These are phyloP conservation scores for Sarcophilus harrisii DNA, from an alignment of 2,797 vertebrate species.

Conservation along the genomic window DNA sequence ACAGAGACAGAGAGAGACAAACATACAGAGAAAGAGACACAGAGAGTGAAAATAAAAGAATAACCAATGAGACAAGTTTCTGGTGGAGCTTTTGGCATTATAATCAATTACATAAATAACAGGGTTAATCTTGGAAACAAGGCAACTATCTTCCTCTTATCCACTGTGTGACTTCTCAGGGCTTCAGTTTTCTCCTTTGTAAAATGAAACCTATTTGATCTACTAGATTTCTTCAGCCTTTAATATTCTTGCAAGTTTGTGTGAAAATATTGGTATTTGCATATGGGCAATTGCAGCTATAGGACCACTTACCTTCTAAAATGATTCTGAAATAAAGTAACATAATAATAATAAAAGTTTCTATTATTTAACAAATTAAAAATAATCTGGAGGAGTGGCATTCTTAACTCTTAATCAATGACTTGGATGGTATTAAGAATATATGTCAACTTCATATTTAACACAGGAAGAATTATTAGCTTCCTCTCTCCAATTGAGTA, in stretches of 20 bases:
- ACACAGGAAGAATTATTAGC: background rate
- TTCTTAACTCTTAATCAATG: slow-evolving; percentile 4
- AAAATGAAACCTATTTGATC: background rate
- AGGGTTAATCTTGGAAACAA: background rate
- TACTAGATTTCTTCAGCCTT: background rate
- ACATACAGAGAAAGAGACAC: too few species aligned
- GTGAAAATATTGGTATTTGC: background rate
- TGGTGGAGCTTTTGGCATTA: background rate
- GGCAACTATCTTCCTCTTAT: background rate
- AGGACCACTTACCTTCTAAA: background rate
- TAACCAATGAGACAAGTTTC: background rate
- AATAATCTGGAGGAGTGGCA: background rate
- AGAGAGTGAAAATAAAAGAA: too few species aligned
- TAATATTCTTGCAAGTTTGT: background rate
- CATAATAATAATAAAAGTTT: too few species aligned
- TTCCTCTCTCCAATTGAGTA: background rate
- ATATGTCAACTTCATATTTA: background rate
- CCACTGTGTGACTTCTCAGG: background rate
- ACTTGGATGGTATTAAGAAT: background rate
- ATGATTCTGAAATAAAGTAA: background rate
- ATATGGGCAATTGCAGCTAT: background rate
- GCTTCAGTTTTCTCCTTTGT: background rate
- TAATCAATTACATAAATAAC: background rate
- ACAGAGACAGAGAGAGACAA: too few species aligned
- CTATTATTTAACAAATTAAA: too few species aligned